Base-by-base conservation (phyloP, 2,797 vertebrate species). In the Lutjanus argentimaculatus region DNA sequence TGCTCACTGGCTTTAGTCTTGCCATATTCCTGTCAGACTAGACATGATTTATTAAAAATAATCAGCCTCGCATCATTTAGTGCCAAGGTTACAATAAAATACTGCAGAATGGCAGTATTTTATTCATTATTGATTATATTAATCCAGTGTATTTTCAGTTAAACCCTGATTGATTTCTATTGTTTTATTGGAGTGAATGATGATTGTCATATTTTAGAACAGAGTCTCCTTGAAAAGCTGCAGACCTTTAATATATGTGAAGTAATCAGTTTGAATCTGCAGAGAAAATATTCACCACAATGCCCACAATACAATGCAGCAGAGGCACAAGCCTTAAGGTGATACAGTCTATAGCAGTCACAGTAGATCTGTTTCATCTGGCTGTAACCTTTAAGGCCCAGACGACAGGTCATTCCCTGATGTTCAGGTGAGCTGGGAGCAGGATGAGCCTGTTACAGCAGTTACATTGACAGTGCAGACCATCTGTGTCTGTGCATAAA, bases 361-460 rank as follows among this genome's bases (percentile, higher is more conserved):
- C 12, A 21, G 42, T 63, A 19, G 80, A 91, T 91, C 69, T 87
- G 79, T 84, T 81, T 89, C 80, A 89, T 69, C 67, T 48, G 36
- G 46, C 61, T 57, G 51, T 80, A 84, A 92, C 88, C 90, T 88
- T 90, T 91, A 88, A 89, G 64, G 75, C 62, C 59, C 72, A 76
- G 62, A 89, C 76, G 77, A 61, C 80, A 84, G 84, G 87, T 90
- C 84, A 85, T 48, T 75, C 66, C 43, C 48, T 67, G 72, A 87
- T 85, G 64, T 52, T 77, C 40, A 10, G n/a, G 6, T 57, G 49
- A 69, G 73, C 77, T 42, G 22, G 10, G 46, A 59, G 72, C 40
- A 64, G 22, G 11, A 62, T 55, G 67, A 82, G 64, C 25, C 5
- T 19, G 11, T 57, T 67, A 43, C 57, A 65, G 49, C 45, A 67